Conservation (phyloP, 2,113 vertebrate species). For the Casuarius casuarius region DNA sequence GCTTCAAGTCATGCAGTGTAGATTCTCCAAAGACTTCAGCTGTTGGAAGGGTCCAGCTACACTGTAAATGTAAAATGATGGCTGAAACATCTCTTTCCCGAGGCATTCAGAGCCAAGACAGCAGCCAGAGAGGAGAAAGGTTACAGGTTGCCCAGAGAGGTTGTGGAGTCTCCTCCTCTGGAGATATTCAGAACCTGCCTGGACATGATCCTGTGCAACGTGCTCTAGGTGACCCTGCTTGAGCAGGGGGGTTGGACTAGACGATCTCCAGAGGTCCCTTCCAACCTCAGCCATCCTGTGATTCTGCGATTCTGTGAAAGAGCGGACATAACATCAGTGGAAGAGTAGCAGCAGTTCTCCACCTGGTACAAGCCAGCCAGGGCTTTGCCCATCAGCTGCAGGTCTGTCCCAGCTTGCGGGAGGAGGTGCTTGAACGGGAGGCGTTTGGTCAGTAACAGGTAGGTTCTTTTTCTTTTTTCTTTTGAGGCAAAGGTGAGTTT, state of each 20-base stretch:
- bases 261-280: too few species aligned
- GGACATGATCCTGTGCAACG: too few species aligned
- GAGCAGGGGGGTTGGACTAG: too few species aligned
- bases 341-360: not conserved
- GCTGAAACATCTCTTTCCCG: not conserved
- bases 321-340: not conserved
- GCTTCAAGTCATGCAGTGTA: not conserved
- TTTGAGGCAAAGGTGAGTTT: not conserved
- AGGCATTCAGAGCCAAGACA: not conserved
- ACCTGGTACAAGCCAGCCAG: not conserved
- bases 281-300: too few species aligned
- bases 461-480: not conserved
- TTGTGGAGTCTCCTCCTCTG: too few species aligned
- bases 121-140: not conserved
- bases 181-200: too few species aligned
- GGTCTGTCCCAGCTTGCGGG: not conserved
- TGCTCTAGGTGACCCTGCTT: too few species aligned
- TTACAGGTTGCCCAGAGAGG: too few species aligned
- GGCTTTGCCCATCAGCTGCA: not conserved
- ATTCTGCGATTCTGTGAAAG: not conserved
- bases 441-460: not conserved
- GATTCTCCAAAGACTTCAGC: not conserved
- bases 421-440: not conserved
- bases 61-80: not conserved
- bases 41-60: not conserved